Conservation (phyloP, 2,888 invertebrate species). For the Phyllotreta cruciferae region DNA sequence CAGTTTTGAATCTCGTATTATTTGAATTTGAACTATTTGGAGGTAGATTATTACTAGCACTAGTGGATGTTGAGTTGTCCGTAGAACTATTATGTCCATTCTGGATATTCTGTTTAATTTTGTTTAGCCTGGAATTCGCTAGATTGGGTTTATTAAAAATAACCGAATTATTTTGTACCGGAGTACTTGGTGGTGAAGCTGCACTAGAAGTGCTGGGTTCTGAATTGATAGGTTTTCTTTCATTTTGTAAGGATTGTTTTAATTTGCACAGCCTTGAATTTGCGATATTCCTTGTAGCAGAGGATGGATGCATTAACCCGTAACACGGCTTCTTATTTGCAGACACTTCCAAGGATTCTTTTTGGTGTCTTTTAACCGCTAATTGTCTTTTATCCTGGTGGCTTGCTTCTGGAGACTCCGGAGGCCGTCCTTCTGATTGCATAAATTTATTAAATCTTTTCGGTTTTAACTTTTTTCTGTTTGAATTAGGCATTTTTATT, state of each 20-base stretch:
- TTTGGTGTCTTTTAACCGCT: constrained; percentile 1
- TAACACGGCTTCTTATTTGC: constrained; percentile 1
- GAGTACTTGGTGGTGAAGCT: not conserved
- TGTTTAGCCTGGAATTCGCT: too few relatives aligned
- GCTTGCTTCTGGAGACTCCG: not conserved
- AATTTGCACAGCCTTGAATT: constrained; percentile 36
- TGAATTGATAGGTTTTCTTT: constrained; percentile 6
- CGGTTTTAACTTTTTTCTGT: constrained; percentile 22
- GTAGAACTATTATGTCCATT: too few relatives aligned
- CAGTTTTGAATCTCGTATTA: too few relatives aligned
- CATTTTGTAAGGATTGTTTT: constrained; percentile 27
- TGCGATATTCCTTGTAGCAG: constrained; percentile 32
- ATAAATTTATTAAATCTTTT: constrained; percentile 25
- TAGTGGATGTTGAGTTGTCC: too few relatives aligned
- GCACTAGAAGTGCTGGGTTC: not conserved
- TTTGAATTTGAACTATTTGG: too few relatives aligned
- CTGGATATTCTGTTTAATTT: too few relatives aligned
- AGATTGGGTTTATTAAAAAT: too few relatives aligned
- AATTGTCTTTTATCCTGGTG: not conserved
- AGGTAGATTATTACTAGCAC: too few relatives aligned
- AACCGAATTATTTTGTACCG: too few relatives aligned
- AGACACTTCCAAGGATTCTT: constrained; percentile 10
- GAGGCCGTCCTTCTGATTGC: not conserved
- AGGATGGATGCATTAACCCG: not conserved
- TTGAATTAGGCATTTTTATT: not conserved